Conservation (phyloP, 2,113 vertebrate species). For the Aythya baeri region DNA sequence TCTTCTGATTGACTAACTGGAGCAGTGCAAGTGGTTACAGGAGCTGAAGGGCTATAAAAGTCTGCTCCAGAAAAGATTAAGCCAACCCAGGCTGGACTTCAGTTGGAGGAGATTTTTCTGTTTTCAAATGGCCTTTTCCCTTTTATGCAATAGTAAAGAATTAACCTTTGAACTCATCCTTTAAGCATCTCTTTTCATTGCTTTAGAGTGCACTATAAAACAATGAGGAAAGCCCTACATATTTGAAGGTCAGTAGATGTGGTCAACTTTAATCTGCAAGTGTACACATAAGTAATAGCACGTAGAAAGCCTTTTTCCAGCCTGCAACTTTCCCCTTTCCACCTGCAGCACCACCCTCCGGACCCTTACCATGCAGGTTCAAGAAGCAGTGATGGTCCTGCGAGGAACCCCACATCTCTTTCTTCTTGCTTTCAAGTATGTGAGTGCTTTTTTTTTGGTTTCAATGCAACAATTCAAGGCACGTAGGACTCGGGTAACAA, state of each 20-base stretch:
- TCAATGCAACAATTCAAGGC: background rate
- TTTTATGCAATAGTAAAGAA: conserved; percentile 28
- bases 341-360: background rate
- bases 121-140: conserved; percentile 13
- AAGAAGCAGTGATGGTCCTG: background rate
- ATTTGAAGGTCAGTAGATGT: background rate
- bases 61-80: conserved; percentile 25
- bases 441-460: background rate
- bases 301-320: background rate
- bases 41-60: conserved; percentile 63
- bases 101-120: conserved; percentile 2
- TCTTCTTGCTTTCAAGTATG: background rate
- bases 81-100: background rate
- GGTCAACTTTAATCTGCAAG: background rate
- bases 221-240: background rate
- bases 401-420: background rate
- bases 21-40: conserved; percentile 32
- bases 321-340: background rate
- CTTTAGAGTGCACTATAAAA: background rate
- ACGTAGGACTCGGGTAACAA: accelerated
- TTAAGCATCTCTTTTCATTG: background rate
- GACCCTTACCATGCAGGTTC: background rate
- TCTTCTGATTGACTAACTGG: conserved; percentile 60
- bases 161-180: conserved; percentile 42
- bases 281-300: background rate